Conservation (phyloP, 2,888 invertebrate genomes). For the Ashinkailepas kermadecensis region DNA sequence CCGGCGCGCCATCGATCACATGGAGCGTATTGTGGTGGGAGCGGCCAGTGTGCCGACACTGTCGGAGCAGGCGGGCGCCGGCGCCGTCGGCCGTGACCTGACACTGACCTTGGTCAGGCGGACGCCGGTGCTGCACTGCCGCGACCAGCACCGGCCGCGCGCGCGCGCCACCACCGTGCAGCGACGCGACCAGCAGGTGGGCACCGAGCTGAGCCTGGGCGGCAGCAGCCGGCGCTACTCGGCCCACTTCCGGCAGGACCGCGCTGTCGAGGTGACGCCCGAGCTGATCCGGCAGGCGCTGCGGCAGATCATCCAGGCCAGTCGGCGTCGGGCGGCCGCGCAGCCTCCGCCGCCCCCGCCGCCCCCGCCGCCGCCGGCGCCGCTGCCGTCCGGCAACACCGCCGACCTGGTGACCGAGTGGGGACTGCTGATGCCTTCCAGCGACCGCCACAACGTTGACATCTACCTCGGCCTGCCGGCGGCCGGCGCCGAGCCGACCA, state of each 20-base stretch:
- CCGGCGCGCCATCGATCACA: neutral
- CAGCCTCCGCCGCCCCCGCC: neutral
- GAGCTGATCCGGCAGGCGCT: conserved; percentile 11
- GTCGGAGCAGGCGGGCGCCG: neutral
- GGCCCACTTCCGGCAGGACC: neutral
- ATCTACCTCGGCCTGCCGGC: conserved; percentile 9
- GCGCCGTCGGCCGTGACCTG: neutral
- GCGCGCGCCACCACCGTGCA: neutral
- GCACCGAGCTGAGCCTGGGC: neutral
- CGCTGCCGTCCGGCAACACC: no score
- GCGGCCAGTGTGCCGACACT: neutral
- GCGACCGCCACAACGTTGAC: neutral
- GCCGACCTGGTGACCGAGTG: neutral
- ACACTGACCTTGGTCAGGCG: neutral
- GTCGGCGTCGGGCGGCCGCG: neutral
- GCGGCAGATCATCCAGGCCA: conserved; percentile 17
- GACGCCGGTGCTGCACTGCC: neutral
- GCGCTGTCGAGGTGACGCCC: neutral
- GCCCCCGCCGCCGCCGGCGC: neutral
- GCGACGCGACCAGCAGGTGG: neutral
- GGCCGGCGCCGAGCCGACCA: neutral
- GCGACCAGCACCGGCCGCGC: neutral
- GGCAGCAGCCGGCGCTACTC: neutral
- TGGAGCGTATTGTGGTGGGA: neutral
- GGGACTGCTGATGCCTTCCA: neutral